These are phyloP conservation scores for Sinocyclocheilus rhinocerous DNA, from an alignment of 2,113 vertebrate species.

Conservation along the genomic window DNA sequence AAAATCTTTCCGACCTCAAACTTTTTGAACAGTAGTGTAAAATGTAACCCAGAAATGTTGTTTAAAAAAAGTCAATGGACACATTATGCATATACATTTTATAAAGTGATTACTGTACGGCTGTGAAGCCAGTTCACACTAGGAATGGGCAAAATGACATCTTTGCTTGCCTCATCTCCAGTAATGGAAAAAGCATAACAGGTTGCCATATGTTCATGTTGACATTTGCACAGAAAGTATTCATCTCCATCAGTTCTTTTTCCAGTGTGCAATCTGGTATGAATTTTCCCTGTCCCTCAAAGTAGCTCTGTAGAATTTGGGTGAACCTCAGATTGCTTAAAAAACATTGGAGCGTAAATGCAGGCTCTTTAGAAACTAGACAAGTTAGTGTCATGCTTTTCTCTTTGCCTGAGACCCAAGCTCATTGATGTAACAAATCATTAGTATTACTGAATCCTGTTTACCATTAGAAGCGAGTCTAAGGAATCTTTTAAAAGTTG, in stretches of 20 bases:
- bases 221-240: slow-evolving; percentile 6
- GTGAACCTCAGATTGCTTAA: slow-evolving; percentile 20
- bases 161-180: slow-evolving; percentile 29
- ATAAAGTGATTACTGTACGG: slow-evolving; percentile 46
- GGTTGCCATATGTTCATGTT: slow-evolving; percentile 24
- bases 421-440: neutral
- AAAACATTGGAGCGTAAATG: neutral
- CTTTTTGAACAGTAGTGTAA: neutral
- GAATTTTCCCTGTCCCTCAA: slow-evolving; percentile 20
- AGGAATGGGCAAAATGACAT: slow-evolving; percentile 45
- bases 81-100: slow-evolving; percentile 41
- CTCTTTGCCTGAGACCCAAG: neutral
- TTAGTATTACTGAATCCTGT: too few relatives aligned
- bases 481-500: neutral
- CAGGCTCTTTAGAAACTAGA: slow-evolving; percentile 27
- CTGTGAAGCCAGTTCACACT: slow-evolving; percentile 64
- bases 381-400: neutral
- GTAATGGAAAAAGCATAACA: slow-evolving; percentile 28
- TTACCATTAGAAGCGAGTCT: too few relatives aligned
- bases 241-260: slow-evolving; percentile 21
- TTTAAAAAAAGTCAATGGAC: neutral
- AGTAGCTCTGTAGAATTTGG: slow-evolving; percentile 18
- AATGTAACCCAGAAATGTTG: neutral
- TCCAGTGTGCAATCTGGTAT: slow-evolving; percentile 34
- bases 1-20: neutral